Conservation (phyloP, 2,888 invertebrate genomes). For the Phrixothrix hirtus region DNA sequence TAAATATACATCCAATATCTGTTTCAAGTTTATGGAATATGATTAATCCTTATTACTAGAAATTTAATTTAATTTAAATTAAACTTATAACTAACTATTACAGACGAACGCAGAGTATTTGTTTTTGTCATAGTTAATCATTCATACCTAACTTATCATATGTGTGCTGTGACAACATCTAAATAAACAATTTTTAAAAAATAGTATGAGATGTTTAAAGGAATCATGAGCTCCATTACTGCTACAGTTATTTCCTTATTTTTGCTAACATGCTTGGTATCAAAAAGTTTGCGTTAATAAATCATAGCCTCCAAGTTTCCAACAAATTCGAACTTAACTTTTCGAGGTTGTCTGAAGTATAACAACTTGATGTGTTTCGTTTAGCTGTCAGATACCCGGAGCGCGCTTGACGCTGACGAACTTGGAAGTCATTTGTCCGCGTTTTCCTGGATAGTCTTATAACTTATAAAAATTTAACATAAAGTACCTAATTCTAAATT, state of each 20-base stretch:
- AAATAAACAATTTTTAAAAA: no score
- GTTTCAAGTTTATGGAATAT: no score
- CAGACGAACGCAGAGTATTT: no score
- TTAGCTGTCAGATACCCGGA: constrained; percentile 12
- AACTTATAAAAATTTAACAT: background rate
- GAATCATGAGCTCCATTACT: background rate
- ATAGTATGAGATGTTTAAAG: background rate
- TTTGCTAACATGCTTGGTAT: background rate
- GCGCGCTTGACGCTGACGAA: background rate
- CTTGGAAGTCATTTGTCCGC: background rate
- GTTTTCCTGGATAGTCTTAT: background rate
- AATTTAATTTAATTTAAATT: no score
- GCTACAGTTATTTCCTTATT: background rate
- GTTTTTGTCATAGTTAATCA: background rate
- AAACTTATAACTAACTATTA: no score
- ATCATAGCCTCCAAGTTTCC: constrained; percentile 1
- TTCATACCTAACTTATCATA: no score
- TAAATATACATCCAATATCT: no score
- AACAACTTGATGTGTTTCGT: constrained; percentile 13
- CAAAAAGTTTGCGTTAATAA: background rate
- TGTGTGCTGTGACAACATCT: no score
- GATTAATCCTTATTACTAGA: no score
- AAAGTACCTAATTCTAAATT: no score
- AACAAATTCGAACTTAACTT: constrained; percentile 13
- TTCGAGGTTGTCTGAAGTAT: constrained; percentile 5